Evolutionary conservation across 2,888 invertebrate genomes (phyloP), one percentile per base, ranked within the genome.

Genomic region (Chaetogeoica ovagalla): DNA sequence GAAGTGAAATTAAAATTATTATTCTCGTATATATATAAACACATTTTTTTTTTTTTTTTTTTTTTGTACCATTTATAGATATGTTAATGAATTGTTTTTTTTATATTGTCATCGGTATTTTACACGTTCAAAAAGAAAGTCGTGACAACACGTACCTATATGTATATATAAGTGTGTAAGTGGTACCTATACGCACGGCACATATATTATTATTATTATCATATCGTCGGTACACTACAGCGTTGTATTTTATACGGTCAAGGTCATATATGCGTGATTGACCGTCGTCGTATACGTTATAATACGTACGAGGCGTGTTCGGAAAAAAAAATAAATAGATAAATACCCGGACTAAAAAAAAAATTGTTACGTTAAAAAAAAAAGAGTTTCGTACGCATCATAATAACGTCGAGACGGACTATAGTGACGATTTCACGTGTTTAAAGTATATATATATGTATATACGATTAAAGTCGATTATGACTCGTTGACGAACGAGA

Each of bases 191-290:
- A 63, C 73, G 30, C 63, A 1, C 17, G 15, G 63, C 73, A 73
- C 63, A 52, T 55, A 37, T 69, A 7, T 60, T 30, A 43, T 30
- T 62, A 9, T n/a, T n/a, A n/a, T n/a, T n/a, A n/a, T n/a, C n/a
- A n/a, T n/a, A n/a, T n/a, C n/a, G n/a, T 62, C 19, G 55, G 37
- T 11, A 23, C 21, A 17, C 62, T 37, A 63, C 15, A 9, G 55
- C 17, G 1, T 55, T 39, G 37, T 74, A 55, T 63, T 65, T 65
- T 65, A 55, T 65, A 74, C n/a, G 74, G 74, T 74, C 74, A 74
- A 74, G 74, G 74, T 74, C 74, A 37, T n/a, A n/a, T n/a, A n/a
- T 55, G 63, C 63, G 63, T 37, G 63, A 74, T 74, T 65, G 74
- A 74, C 74, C 55, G 74, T 65, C 74, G 17, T 37, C 30, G 30